Percentiles rank a stretch among this genome's conserved stretches.
Conservation (phyloP, 2,797 vertebrate species). For the Lophotriccus pileatus region DNA sequence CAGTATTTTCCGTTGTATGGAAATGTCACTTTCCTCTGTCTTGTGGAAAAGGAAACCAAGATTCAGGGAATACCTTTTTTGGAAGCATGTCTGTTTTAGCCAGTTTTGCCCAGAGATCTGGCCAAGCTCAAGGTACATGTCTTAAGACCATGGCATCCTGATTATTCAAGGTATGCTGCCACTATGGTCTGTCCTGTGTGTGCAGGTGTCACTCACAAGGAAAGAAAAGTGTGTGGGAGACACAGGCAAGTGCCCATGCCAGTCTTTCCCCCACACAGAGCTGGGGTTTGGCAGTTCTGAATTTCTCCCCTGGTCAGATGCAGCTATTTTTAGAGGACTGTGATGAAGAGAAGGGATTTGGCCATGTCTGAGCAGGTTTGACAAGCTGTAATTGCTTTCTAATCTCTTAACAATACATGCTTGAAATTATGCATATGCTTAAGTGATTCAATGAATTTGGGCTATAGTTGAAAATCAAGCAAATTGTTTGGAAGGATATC, state of each 20-base stretch:
- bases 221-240: neutral
- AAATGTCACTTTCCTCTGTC: neutral
- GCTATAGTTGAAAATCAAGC: neutral
- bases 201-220: neutral
- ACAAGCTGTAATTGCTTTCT: slow-evolving; percentile 58
- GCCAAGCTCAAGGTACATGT: neutral
- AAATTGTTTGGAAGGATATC: neutral
- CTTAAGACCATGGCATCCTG: neutral
- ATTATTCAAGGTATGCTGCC: neutral
- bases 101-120: neutral
- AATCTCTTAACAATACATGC: slow-evolving; percentile 56
- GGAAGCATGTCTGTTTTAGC: neutral
- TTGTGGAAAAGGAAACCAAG: neutral
- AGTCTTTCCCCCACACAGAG: neutral
- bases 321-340: neutral
- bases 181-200: fast-evolving
- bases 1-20: neutral
- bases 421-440: slow-evolving; percentile 35
- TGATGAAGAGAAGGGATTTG: slow-evolving; percentile 48
- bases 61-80: neutral
- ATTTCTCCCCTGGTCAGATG: neutral
- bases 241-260: neutral
- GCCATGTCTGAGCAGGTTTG: slow-evolving; percentile 29
- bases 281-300: neutral
- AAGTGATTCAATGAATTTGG: neutral